phyloP scores from a whole-genome alignment of 2,888 invertebrate species.

The Nemapogon koenigi region DNA sequence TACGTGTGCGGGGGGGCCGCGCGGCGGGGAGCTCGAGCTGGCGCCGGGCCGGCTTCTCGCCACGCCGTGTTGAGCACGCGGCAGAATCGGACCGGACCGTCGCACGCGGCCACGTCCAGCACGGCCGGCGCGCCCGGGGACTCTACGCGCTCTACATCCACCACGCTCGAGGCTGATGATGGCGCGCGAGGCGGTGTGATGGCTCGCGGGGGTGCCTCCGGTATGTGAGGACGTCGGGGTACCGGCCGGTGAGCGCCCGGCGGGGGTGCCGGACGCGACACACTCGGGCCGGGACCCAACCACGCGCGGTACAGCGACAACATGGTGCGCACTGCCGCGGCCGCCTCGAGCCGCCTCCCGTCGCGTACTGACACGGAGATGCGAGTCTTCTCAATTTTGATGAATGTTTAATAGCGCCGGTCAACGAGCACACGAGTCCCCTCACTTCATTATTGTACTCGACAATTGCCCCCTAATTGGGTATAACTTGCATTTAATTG shows the following conservation, averaged over 20 bases:
- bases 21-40: constrained; percentile 78
- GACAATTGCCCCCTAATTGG: no score
- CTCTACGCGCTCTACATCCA: constrained; percentile 36
- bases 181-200: constrained; percentile 45
- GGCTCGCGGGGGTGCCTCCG: constrained; percentile 36
- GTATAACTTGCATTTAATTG: no score
- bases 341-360: constrained; percentile 22
- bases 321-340: constrained; percentile 27
- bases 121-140: constrained; percentile 52
- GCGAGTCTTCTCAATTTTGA: no score
- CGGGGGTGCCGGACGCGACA: constrained; percentile 49
- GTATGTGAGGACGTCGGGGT: constrained; percentile 38
- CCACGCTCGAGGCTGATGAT: constrained; percentile 40
- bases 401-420: constrained; percentile 5
- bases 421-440: no score
- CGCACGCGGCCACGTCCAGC: constrained; percentile 89
- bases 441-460: no score
- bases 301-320: constrained; percentile 60
- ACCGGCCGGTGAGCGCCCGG: constrained; percentile 55
- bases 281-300: constrained; percentile 55
- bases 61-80: constrained; percentile 86
- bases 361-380: no score
- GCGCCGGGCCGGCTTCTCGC: constrained; percentile 33
- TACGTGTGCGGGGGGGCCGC: constrained; percentile 86
- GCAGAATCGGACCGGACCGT: constrained; percentile 86